Conservation (phyloP, 2,113 vertebrate species). For the Smithornis capensis region DNA sequence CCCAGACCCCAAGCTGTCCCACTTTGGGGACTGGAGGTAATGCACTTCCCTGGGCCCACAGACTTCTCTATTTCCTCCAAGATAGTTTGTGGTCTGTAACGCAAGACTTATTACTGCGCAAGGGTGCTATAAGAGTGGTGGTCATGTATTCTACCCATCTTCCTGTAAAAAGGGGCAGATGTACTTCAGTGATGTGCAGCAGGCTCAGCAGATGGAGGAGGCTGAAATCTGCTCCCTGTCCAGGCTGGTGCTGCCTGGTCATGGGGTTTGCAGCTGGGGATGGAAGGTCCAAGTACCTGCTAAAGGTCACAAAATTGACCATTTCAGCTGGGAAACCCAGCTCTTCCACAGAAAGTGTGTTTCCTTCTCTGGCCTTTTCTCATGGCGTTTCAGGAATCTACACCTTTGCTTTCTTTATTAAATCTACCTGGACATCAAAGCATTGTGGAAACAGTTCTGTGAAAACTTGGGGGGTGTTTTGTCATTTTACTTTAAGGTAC, state of each 20-base stretch:
- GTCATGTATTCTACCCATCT: not conserved
- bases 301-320: not conserved
- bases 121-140: not conserved
- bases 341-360: not conserved
- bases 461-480: not conserved
- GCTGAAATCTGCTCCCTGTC: not conserved
- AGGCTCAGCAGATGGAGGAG: not conserved
- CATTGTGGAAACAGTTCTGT: not conserved
- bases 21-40: not conserved
- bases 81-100: not conserved
- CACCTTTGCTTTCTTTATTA: not conserved
- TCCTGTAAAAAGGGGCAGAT: not conserved
- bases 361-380: not conserved
- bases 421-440: not conserved
- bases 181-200: accelerated
- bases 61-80: not conserved
- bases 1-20: not conserved
- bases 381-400: not conserved
- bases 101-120: not conserved
- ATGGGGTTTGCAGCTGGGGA: not conserved
- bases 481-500: not conserved
- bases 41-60: not conserved
- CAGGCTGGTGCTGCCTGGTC: not conserved
- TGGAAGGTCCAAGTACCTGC: not conserved
- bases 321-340: not conserved